These are phyloP conservation scores for Ageneiosus marmoratus DNA, from an alignment of 2,113 vertebrate genomes.

Conservation along the genomic window DNA sequence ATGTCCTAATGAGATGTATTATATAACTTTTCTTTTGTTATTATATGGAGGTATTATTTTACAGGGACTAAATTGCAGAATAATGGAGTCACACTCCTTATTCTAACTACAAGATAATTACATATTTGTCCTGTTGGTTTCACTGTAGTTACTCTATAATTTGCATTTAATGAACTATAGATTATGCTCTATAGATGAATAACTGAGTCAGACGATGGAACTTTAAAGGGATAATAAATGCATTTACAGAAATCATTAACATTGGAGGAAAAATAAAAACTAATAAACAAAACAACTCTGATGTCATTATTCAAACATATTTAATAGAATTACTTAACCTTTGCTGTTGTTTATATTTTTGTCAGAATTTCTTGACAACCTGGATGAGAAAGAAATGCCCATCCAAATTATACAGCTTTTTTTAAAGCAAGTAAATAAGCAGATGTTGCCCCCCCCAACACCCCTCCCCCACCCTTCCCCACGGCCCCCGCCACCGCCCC, in stretches of 20 bases:
- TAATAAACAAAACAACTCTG: background rate
- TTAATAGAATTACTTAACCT: too few species aligned
- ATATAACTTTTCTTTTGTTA: background rate
- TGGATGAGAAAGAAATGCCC: too few species aligned
- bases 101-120: background rate
- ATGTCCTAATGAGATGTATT: background rate
- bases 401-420: background rate
- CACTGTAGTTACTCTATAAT: background rate
- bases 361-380: background rate
- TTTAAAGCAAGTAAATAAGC: constrained; percentile 17
- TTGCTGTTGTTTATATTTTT: background rate
- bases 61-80: background rate
- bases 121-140: background rate
- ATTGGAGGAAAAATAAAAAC: background rate
- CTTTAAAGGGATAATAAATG: background rate
- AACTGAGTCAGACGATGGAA: background rate
- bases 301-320: background rate
- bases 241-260: background rate
- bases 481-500: too few species aligned
- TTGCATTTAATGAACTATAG: background rate
- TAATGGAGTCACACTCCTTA: background rate
- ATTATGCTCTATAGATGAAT: background rate
- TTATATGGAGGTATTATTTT: background rate
- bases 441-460: background rate
- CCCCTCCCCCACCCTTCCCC: too few species aligned